Percentiles rank a stretch among this genome's conserved stretches.
Conservation (phyloP, 2,888 invertebrate genomes). For the Gandaritis pyraliata region DNA sequence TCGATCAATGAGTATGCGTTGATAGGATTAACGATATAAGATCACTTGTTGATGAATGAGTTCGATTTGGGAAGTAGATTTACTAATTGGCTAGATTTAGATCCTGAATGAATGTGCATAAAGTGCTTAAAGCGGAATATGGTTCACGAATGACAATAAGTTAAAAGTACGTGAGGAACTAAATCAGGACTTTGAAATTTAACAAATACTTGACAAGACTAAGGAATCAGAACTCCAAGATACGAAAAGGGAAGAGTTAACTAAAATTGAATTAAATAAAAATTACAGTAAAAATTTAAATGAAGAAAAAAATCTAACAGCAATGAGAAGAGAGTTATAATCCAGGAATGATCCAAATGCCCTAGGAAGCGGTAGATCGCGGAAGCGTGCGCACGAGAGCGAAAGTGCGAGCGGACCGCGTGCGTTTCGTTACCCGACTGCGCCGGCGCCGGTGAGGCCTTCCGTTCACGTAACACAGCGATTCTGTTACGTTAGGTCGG, state of each 20-base stretch:
- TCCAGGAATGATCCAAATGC: conserved; percentile 14
- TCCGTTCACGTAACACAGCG: conserved; percentile 70
- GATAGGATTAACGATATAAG: neutral
- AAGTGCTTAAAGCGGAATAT: neutral
- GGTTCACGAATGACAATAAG: too few species aligned
- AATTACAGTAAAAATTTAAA: neutral
- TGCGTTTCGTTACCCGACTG: conserved; percentile 74
- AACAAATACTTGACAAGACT: too few species aligned
- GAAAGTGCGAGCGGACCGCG: conserved; percentile 75
- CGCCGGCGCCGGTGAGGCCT: conserved; percentile 52
- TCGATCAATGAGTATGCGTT: conserved; percentile 1
- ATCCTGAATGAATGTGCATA: neutral
- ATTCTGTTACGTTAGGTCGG: conserved; percentile 44
- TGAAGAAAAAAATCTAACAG: neutral
- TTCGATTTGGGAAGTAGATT: neutral
- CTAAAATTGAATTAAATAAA: too few species aligned
- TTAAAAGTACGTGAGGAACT: too few species aligned
- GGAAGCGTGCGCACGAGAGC: conserved; percentile 67
- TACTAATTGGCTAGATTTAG: neutral
- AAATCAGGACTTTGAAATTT: too few species aligned
- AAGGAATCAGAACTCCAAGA: too few species aligned
- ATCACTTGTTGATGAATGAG: neutral
- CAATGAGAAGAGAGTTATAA: neutral
- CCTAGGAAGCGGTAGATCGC: conserved; percentile 45
- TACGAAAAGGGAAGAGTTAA: too few species aligned